Evolutionary conservation across 1,140 invertebrate genomes (phyloP).

Genomic region (Ditylenchus dipsaci): DNA sequence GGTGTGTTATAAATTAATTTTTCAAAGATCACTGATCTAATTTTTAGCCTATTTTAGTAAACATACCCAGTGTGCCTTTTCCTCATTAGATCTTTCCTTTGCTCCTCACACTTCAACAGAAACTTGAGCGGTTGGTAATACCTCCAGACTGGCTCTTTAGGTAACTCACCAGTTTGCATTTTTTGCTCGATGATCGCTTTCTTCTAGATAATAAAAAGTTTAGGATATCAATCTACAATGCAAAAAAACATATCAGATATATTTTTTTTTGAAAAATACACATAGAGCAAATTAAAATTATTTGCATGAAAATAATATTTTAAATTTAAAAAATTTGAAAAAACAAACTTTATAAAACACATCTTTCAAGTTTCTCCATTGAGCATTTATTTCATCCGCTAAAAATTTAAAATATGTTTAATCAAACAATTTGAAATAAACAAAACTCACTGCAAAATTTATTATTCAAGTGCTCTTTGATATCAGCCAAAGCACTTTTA

Average conservation of each 20-base stretch:
- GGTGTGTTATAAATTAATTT: too few species aligned
- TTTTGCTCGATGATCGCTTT: slow-evolving; percentile 1
- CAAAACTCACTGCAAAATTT: neutral
- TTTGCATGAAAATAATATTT: too few species aligned
- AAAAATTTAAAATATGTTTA: neutral
- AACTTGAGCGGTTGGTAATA: slow-evolving; percentile 11
- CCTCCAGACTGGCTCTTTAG: slow-evolving; percentile 4
- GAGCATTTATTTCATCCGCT: slow-evolving; percentile 5
- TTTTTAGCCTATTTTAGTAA: too few species aligned
- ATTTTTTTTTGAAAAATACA: too few species aligned
- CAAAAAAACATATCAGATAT: too few species aligned
- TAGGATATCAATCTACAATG: too few species aligned
- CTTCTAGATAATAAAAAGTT: too few species aligned
- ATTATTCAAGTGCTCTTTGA: neutral
- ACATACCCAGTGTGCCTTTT: neutral
- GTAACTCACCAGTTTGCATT: neutral
- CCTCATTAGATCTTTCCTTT: neutral
- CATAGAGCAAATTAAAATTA: too few species aligned
- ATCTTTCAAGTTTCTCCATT: slow-evolving; percentile 12
- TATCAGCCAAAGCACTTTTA: slow-evolving; percentile 1
- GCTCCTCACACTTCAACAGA: slow-evolving; percentile 6
- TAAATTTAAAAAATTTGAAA: too few species aligned
- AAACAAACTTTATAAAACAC: neutral
- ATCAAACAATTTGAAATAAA: neutral
- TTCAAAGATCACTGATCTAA: too few species aligned